Percentiles rank a stretch among this genome's conserved stretches.
Conservation (phyloP, 2,113 vertebrate genomes). For the Chionomys nivalis region DNA sequence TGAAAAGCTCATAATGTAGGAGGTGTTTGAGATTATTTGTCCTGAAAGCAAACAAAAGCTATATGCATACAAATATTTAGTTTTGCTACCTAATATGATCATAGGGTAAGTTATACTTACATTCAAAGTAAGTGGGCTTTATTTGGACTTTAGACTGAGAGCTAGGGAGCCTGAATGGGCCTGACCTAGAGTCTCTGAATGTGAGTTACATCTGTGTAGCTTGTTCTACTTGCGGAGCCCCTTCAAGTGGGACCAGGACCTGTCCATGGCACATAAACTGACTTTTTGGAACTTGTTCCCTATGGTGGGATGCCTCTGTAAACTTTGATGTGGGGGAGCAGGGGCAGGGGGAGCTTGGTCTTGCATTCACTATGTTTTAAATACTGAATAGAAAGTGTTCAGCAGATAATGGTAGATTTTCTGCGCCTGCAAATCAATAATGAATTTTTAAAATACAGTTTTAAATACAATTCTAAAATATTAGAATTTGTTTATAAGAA, state of each 20-base stretch:
- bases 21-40: neutral
- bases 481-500: neutral
- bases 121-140: constrained; percentile 25
- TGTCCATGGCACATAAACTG: too few species aligned
- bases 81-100: constrained; percentile 6
- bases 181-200: too few species aligned
- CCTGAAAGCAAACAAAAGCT: neutral
- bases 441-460: neutral
- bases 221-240: too few species aligned
- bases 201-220: too few species aligned
- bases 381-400: neutral
- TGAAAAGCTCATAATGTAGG: neutral
- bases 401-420: neutral
- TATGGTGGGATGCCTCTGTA: too few species aligned
- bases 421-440: neutral
- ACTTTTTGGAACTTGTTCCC: too few species aligned
- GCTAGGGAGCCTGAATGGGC: too few species aligned
- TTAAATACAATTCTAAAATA: neutral
- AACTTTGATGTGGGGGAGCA: too few species aligned
- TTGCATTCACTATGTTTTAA: neutral
- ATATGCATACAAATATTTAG: neutral
- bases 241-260: too few species aligned
- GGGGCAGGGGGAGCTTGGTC: too few species aligned
- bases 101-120: neutral
- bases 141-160: neutral